Evolutionary conservation across 1,140 invertebrate genomes (phyloP).

Genomic region (Drosophila repleta): DNA sequence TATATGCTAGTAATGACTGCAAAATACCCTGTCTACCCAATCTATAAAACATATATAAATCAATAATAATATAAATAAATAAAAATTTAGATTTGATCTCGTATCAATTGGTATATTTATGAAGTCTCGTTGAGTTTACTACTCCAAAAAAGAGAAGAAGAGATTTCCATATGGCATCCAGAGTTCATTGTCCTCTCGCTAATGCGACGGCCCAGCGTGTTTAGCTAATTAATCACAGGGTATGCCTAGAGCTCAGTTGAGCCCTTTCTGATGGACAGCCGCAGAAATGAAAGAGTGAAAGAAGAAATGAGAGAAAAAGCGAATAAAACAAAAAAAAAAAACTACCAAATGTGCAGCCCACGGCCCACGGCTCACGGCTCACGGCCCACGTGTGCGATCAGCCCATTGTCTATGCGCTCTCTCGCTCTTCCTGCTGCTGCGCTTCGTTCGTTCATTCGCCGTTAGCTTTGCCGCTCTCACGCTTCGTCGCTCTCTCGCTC

Average conservation of each 20-base stretch:
- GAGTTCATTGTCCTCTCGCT: background rate
- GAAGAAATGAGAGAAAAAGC: background rate
- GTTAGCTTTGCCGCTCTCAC: conserved; percentile 11
- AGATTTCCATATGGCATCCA: background rate
- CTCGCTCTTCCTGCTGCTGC: conserved; percentile 6
- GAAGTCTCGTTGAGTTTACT: too few species aligned
- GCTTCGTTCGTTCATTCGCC: background rate
- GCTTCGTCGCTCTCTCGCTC: conserved; percentile 7
- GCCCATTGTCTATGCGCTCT: conserved; percentile 33
- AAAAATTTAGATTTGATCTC: too few species aligned
- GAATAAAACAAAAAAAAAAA: background rate
- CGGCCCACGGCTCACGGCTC: background rate
- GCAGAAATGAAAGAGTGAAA: background rate
- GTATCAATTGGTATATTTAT: too few species aligned
- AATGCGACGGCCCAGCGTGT: background rate
- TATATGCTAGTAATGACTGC: too few species aligned
- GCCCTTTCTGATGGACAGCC: conserved; percentile 13
- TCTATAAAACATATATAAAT: too few species aligned
- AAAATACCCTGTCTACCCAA: too few species aligned
- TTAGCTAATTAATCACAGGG: background rate
- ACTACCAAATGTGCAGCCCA: background rate
- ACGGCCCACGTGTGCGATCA: conserved; percentile 39
- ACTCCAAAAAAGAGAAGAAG: too few species aligned
- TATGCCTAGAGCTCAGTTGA: background rate
- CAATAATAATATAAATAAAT: too few species aligned